A percentile compares a stretch with the other conserved stretches of the same genome.
Conservation (phyloP, 2,113 vertebrate species). For the Oxyruncus cristatus region DNA sequence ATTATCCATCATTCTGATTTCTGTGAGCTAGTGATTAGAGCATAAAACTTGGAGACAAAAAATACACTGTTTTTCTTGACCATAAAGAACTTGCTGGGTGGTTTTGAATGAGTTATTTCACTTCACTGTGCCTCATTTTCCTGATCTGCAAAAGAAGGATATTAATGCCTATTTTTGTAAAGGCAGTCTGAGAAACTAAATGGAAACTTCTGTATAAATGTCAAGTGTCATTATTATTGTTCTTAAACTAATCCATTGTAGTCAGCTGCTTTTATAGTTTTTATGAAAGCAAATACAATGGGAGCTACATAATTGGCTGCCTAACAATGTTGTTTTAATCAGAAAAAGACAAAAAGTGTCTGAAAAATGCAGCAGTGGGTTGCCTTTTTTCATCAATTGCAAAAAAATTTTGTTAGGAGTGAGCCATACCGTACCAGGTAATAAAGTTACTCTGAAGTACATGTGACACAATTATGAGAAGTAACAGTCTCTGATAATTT, state of each 20-base stretch:
- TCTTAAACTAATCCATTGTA: constrained; percentile 53
- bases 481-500: not conserved
- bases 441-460: not conserved
- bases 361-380: constrained; percentile 23
- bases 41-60: not conserved
- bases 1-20: constrained; percentile 24
- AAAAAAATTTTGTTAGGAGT: not conserved
- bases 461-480: not conserved
- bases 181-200: constrained; percentile 38
- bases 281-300: constrained; percentile 57
- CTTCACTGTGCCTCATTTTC: constrained; percentile 20
- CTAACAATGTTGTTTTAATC: constrained; percentile 37
- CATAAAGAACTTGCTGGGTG: constrained; percentile 29
- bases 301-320: constrained; percentile 32
- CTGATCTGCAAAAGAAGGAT: constrained; percentile 26
- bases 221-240: constrained; percentile 60
- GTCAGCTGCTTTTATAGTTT: constrained; percentile 51
- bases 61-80: not conserved
- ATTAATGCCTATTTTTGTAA: constrained; percentile 49
- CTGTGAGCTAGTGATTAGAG: constrained; percentile 29
- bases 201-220: constrained; percentile 63
- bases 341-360: constrained; percentile 17
- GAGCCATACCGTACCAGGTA: not conserved
- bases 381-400: not conserved
- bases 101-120: constrained; percentile 43